phyloP scores from a whole-genome alignment of 2,888 invertebrate genomes.

The Mystacides longicornis region DNA sequence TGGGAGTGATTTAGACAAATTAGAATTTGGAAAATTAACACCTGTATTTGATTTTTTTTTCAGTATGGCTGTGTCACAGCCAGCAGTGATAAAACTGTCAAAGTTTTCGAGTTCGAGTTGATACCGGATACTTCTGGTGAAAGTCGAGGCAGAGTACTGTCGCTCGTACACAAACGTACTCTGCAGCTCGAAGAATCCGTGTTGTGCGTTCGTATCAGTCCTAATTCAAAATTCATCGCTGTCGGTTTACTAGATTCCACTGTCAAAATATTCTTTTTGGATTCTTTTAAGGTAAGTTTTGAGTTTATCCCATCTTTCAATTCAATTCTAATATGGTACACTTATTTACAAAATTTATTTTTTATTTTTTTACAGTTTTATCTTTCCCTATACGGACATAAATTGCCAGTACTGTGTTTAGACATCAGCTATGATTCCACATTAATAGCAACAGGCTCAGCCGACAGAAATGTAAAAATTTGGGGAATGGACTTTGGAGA shows the following conservation, averaged over 20 bases:
- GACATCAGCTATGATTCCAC: conserved; percentile 87
- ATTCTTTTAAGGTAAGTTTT: conserved; percentile 76
- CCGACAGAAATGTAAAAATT: conserved; percentile 91
- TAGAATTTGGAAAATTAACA: not conserved
- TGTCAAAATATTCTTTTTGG: conserved; percentile 90
- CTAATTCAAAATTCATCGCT: conserved; percentile 81
- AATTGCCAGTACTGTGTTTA: conserved; percentile 85
- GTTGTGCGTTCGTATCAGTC: conserved; percentile 72
- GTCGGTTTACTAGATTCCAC: conserved; percentile 88
- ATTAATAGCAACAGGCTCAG: conserved; percentile 88
- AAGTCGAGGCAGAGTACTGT: conserved; percentile 61
- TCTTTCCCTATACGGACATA: conserved; percentile 91
- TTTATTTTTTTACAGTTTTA: conserved; percentile 63
- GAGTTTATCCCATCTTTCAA: too few species aligned
- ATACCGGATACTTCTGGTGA: conserved; percentile 58
- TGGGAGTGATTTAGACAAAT: not conserved
- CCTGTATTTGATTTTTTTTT: conserved; percentile 23
- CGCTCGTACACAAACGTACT: conserved; percentile 71
- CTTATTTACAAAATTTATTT: too few species aligned
- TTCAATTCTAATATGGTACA: too few species aligned
- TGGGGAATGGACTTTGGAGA: conserved; percentile 99
- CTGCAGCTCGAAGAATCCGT: conserved; percentile 84
- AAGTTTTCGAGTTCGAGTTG: conserved; percentile 91
- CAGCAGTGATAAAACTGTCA: conserved; percentile 82
- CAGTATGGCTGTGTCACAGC: conserved; percentile 77